Evolutionary conservation across 2,888 invertebrate genomes (phyloP).

Genomic region (Oasisia sp.): DNA sequence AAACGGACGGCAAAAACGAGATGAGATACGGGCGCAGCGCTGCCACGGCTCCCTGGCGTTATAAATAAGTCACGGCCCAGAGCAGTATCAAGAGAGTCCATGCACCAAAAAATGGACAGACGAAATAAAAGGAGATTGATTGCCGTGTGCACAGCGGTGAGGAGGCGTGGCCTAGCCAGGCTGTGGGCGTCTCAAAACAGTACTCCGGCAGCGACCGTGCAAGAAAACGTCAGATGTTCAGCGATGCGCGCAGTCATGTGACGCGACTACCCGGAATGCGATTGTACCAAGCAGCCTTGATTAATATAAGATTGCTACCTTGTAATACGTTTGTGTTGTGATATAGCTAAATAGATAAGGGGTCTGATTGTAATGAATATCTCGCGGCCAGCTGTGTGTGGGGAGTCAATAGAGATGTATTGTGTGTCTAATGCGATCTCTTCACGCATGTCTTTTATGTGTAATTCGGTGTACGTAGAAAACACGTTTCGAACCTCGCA

Average conservation of each 20-base stretch:
- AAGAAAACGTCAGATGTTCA: background rate
- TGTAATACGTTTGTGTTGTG: background rate
- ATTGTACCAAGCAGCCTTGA: background rate
- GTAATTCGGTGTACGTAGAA: background rate
- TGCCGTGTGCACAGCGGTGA: background rate
- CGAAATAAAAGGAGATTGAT: conserved; percentile 17
- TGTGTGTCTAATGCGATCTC: background rate
- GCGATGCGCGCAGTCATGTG: background rate
- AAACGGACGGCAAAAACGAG: background rate
- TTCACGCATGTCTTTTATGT: background rate
- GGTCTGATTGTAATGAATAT: background rate
- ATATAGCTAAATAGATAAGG: background rate
- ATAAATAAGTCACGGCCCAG: background rate
- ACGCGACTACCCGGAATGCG: background rate
- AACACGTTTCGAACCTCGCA: too few species aligned
- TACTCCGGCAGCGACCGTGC: background rate
- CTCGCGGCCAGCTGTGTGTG: background rate
- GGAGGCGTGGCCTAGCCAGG: background rate
- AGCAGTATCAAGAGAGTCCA: background rate
- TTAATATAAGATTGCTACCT: conserved; percentile 3
- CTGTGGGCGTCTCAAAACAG: background rate
- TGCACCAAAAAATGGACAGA: background rate
- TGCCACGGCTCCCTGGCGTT: background rate
- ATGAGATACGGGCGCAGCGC: background rate
- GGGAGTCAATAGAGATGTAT: background rate